phyloP scores from a whole-genome alignment of 2,113 vertebrate species.

The Callorhinus ursinus region DNA sequence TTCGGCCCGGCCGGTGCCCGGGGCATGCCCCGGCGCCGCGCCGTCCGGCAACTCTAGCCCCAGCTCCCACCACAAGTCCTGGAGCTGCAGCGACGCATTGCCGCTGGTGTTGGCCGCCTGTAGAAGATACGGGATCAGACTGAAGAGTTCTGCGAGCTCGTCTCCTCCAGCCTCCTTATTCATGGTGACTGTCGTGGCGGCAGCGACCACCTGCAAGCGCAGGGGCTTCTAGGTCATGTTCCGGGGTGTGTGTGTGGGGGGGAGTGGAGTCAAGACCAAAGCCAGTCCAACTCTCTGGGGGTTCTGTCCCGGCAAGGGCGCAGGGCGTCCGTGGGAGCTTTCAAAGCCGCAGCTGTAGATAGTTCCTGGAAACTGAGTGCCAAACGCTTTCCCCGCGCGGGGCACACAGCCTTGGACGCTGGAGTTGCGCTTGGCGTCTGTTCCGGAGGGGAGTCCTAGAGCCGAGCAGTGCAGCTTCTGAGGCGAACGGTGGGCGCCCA shows the following conservation, averaged over 20 bases:
- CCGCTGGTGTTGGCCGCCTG: slow-evolving; percentile 55
- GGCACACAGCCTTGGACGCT: not conserved
- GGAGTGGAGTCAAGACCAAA: not conserved
- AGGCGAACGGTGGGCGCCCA: no score
- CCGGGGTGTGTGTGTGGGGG: not conserved
- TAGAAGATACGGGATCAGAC: slow-evolving; percentile 18
- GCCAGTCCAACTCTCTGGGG: fast-evolving
- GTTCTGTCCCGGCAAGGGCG: not conserved
- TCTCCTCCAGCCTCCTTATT: not conserved
- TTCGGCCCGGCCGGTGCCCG: not conserved
- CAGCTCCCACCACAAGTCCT: slow-evolving; percentile 58
- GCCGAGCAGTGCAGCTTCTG: not conserved
- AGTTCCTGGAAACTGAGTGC: not conserved
- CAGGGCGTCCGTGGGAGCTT: not conserved
- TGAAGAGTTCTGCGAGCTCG: not conserved
- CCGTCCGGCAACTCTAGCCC: slow-evolving; percentile 63
- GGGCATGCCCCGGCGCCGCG: not conserved
- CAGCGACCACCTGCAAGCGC: not conserved
- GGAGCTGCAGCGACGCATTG: slow-evolving; percentile 60
- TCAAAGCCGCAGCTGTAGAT: not conserved
- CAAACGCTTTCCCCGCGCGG: no score
- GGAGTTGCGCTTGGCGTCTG: not conserved
- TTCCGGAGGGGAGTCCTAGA: not conserved
- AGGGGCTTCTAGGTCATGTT: not conserved
- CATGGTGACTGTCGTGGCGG: not conserved